Base-by-base conservation (phyloP, 2,888 invertebrate species). In the Pollenia amentaria region DNA sequence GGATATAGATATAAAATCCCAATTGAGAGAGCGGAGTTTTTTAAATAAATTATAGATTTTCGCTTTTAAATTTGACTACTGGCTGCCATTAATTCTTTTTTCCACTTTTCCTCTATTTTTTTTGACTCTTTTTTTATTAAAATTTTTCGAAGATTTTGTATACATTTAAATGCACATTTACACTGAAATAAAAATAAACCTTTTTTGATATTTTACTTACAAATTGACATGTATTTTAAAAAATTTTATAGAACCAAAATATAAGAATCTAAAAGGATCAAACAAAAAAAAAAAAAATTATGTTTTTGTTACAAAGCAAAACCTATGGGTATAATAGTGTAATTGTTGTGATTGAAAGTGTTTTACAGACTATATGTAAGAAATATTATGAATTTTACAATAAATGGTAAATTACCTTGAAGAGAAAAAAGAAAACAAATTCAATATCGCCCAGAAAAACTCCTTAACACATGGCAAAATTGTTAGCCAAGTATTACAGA, bases 1-100 rank as follows among this genome's bases (percentile, higher is more conserved):
- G 40, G 44, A 38, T 38, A 46, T 46, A 46, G n/a, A 6, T 48
- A 21, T 53, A 55, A 51, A 53, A 18, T 40, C 12, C 10, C 53
- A 55, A 44, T 48, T 9, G 9, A 65, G 6, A 46, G 9, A 65
- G 6, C 40, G 18, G 14, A 51, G 46, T 42, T 60, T 67, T 67
- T 21, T 69, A 29, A 53, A 60, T 21, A 73, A 78, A 67, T 72
- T 72, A 21, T 51, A 76, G 38, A 12, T 65, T 70, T 51, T 42
- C 57, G 57, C n/a, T 44, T 44, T 62, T 14, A 77, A 78, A 77
- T 73, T 72, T 88, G 78, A 89, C 90, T 90, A 91, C 92, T 90
- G 93, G 91, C 93, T 91, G 90, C 90, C 91, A 92, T 92, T 92
- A 91, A 91, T 92, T 91, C 29, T 16, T 40, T 65, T 55, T 73